A percentile compares a stretch with the other conserved stretches of the same genome.
Evolutionary conservation across 2,113 vertebrate genomes (phyloP).

Genomic region (Chrysemys picta): DNA sequence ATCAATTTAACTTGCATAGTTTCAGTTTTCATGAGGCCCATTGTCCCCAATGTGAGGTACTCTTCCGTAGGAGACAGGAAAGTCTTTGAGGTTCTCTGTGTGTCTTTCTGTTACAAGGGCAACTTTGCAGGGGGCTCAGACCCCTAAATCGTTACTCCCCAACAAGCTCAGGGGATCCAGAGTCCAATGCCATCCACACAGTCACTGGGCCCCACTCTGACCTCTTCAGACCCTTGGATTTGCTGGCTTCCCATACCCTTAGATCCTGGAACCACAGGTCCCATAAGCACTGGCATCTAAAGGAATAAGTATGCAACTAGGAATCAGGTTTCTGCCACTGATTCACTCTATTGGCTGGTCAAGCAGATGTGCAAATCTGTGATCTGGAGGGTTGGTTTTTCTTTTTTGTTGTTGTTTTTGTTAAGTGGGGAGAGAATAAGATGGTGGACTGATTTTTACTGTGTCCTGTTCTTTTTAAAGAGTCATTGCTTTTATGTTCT

Average conservation of each 20-base stretch:
- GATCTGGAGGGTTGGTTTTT: background rate
- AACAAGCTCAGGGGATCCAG: no score
- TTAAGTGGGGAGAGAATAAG: background rate
- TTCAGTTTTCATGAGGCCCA: background rate
- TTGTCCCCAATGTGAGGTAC: background rate
- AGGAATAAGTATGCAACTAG: background rate
- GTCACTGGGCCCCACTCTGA: background rate
- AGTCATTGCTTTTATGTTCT: background rate
- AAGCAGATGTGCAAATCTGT: background rate
- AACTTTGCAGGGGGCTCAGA: background rate
- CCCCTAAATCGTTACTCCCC: background rate
- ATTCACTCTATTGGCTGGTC: background rate
- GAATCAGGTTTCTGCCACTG: background rate
- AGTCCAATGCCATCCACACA: background rate
- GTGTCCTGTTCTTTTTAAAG: background rate
- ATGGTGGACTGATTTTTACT: conserved; percentile 13
- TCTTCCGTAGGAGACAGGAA: background rate
- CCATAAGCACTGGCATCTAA: background rate
- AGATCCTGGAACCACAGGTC: background rate
- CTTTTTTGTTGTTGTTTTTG: background rate
- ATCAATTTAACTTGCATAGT: background rate
- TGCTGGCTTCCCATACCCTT: background rate
- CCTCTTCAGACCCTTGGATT: background rate
- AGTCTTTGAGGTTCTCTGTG: background rate
- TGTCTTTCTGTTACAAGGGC: background rate